Evolutionary conservation across 2,888 invertebrate species (phyloP).

Genomic region (Pseudoips prasinana): DNA sequence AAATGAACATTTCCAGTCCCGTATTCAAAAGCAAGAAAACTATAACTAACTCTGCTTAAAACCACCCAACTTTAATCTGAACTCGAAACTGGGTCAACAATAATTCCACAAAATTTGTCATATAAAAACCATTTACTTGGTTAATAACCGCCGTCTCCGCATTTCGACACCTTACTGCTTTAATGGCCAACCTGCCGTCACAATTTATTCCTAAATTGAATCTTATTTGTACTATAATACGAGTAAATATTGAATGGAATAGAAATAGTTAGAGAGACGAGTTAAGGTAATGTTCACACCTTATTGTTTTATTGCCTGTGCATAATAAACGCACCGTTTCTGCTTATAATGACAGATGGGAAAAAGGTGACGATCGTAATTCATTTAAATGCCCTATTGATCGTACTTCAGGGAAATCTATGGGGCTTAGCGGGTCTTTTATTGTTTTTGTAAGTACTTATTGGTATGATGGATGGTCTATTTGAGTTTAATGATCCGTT

Average conservation of each 20-base stretch:
- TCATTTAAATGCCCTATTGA: constrained; percentile 44
- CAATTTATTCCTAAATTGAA: no score
- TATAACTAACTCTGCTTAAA: neutral
- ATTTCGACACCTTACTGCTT: no score
- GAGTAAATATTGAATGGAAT: no score
- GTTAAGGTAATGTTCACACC: constrained; percentile 35
- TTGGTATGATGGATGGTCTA: constrained; percentile 11
- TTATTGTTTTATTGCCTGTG: constrained; percentile 53
- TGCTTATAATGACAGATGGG: constrained; percentile 48
- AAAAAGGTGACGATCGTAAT: constrained; percentile 40
- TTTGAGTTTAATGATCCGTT: no score
- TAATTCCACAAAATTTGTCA: constrained; percentile 6
- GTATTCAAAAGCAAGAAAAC: neutral
- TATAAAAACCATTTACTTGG: no score
- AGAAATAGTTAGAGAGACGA: neutral
- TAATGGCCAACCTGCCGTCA: no score
- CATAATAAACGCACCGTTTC: constrained; percentile 48
- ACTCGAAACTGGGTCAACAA: constrained; percentile 3
- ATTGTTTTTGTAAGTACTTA: constrained; percentile 25
- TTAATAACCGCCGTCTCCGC: no score
- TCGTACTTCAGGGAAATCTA: constrained; percentile 28
- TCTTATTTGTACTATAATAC: no score
- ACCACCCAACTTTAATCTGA: no score
- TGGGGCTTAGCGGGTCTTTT: constrained; percentile 23
- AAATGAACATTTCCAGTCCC: no score